Percentiles rank a stretch among this genome's conserved stretches.
phyloP scores from a whole-genome alignment of 2,888 invertebrate species.

The Drosophila monieri region DNA sequence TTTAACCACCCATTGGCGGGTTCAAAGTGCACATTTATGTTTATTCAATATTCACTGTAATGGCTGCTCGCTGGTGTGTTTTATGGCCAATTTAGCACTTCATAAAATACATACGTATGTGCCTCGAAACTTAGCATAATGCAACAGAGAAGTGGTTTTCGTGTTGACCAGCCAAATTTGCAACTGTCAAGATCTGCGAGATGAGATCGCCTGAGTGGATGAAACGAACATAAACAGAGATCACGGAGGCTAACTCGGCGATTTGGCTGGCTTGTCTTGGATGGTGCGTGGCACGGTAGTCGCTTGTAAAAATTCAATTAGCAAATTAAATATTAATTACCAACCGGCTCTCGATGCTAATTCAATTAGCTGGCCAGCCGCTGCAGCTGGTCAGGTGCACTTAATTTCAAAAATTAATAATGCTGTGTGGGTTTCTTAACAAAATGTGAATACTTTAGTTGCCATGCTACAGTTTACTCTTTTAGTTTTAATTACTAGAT shows the following conservation, averaged over 20 bases:
- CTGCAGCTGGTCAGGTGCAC: slow-evolving; percentile 13
- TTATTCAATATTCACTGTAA: slow-evolving; percentile 22
- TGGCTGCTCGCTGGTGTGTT: slow-evolving; percentile 25
- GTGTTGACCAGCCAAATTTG: slow-evolving; percentile 56
- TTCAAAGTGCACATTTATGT: not conserved
- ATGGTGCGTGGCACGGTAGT: slow-evolving; percentile 60
- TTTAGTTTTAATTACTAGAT: not conserved
- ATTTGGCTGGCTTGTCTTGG: slow-evolving; percentile 31
- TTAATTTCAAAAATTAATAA: slow-evolving; percentile 9
- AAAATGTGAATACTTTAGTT: not conserved
- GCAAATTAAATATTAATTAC: slow-evolving; percentile 71
- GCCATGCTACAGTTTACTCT: not conserved
- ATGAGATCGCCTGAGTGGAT: slow-evolving; percentile 22
- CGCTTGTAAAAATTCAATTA: slow-evolving; percentile 64
- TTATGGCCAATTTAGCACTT: slow-evolving; percentile 74
- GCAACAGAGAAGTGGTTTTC: slow-evolving; percentile 39
- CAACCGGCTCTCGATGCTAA: slow-evolving; percentile 58
- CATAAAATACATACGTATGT: slow-evolving; percentile 52
- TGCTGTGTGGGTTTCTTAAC: not conserved
- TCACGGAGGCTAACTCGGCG: slow-evolving; percentile 51
- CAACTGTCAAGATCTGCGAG: slow-evolving; percentile 57
- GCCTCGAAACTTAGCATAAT: slow-evolving; percentile 11
- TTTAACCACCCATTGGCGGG: not conserved
- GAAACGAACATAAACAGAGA: slow-evolving; percentile 40
- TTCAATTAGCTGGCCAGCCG: slow-evolving; percentile 58